Evolutionary conservation across 1,140 invertebrate genomes (phyloP).

Genomic region (Lepidurus arcticus): DNA sequence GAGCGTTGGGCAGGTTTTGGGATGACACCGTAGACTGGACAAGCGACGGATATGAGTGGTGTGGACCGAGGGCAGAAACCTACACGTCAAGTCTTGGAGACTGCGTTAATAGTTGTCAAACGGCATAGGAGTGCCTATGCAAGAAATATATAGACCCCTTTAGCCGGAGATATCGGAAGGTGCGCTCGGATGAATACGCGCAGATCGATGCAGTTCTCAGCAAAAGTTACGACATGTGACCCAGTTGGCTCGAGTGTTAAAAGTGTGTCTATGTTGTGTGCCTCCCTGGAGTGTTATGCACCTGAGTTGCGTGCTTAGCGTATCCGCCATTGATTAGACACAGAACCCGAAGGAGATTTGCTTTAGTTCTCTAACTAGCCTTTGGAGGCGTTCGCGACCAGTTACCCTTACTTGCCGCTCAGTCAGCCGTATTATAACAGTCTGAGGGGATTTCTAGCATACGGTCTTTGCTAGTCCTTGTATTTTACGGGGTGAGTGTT

Average conservation of each 20-base stretch:
- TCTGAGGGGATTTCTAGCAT: too few relatives aligned
- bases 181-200: neutral
- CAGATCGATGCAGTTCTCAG: conserved; percentile 8
- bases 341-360: neutral
- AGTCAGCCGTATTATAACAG: too few relatives aligned
- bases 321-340: neutral
- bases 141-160: neutral
- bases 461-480: too few relatives aligned
- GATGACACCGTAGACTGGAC: neutral
- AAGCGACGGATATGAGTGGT: neutral
- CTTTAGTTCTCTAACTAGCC: too few relatives aligned
- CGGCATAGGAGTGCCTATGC: neutral
- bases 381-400: too few relatives aligned
- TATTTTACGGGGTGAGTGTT: too few relatives aligned
- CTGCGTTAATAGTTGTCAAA: neutral
- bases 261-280: conserved; percentile 15
- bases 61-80: neutral
- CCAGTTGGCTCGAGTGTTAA: conserved; percentile 16
- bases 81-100: neutral
- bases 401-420: too few relatives aligned
- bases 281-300: conserved; percentile 17
- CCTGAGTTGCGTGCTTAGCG: conserved; percentile 12
- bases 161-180: neutral
- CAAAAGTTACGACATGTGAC: neutral
- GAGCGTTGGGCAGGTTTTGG: neutral